phyloP scores from a whole-genome alignment of 2,113 vertebrate genomes.

The Cochlearius cochlearius region DNA sequence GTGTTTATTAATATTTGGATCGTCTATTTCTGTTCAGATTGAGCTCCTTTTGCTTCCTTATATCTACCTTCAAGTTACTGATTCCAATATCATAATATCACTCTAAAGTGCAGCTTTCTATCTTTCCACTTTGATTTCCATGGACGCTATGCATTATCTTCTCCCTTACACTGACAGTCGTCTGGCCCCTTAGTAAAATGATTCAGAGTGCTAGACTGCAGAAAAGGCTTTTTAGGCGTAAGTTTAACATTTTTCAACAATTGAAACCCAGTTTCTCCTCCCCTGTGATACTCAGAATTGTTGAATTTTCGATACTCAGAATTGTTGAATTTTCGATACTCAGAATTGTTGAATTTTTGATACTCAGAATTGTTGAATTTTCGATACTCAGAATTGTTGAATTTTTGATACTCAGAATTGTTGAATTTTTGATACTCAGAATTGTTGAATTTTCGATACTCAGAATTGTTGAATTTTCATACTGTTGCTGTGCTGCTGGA shows the following conservation, averaged over 20 bases:
- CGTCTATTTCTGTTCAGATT: not conserved
- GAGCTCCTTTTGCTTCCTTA: not conserved
- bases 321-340: no score
- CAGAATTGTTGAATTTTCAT: not conserved
- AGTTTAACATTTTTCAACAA: not conserved
- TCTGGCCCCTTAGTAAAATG: not conserved
- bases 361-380: not conserved
- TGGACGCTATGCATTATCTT: accelerated
- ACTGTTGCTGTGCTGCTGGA: not conserved
- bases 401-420: not conserved
- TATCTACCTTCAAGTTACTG: not conserved
- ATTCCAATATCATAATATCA: not conserved
- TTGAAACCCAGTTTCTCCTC: not conserved
- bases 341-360: not conserved
- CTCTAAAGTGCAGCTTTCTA: not conserved
- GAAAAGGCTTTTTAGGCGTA: not conserved
- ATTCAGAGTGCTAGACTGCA: not conserved
- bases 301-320: not conserved
- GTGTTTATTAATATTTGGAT: not conserved
- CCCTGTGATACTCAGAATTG: not conserved
- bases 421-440: not conserved
- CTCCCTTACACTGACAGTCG: not conserved
- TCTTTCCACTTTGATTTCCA: not conserved
- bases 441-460: no score
- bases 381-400: not conserved